phyloP scores from a whole-genome alignment of 2,113 vertebrate species.

The Condylura cristata region DNA sequence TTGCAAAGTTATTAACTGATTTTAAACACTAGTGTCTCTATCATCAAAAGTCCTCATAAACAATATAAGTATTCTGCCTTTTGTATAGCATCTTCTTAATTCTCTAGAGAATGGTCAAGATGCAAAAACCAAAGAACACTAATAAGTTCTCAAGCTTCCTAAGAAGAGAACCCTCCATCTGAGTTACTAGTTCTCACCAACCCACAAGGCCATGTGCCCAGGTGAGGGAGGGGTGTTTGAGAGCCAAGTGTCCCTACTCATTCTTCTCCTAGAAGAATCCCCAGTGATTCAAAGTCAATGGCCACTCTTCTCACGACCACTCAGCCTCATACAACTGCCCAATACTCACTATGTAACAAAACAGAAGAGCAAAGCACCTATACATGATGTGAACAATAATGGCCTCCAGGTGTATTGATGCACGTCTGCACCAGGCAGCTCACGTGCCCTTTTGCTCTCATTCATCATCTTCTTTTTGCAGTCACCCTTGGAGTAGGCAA shows the following conservation, averaged over 20 bases:
- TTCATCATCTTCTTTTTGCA: too few relatives aligned
- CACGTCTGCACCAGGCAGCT: not conserved
- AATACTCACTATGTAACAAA: not conserved
- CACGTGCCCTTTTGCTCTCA: not conserved
- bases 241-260: not conserved
- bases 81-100: fast-evolving
- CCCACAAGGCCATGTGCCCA: fast-evolving
- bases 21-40: fast-evolving
- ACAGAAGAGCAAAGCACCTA: not conserved
- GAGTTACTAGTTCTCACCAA: not conserved
- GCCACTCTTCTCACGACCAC: fast-evolving
- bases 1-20: not conserved
- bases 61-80: fast-evolving
- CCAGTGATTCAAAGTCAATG: not conserved
- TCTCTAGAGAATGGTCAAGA: fast-evolving
- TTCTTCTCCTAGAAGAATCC: not conserved
- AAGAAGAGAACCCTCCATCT: not conserved
- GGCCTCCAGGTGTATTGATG: not conserved
- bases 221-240: too few relatives aligned
- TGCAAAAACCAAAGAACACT: not conserved
- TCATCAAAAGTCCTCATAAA: not conserved
- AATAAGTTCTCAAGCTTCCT: not conserved
- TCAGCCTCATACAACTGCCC: fast-evolving
- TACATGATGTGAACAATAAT: not conserved
- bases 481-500: not conserved